phyloP scores from a whole-genome alignment of 2,797 vertebrate species.

The Acrocephalus scirpaceus region DNA sequence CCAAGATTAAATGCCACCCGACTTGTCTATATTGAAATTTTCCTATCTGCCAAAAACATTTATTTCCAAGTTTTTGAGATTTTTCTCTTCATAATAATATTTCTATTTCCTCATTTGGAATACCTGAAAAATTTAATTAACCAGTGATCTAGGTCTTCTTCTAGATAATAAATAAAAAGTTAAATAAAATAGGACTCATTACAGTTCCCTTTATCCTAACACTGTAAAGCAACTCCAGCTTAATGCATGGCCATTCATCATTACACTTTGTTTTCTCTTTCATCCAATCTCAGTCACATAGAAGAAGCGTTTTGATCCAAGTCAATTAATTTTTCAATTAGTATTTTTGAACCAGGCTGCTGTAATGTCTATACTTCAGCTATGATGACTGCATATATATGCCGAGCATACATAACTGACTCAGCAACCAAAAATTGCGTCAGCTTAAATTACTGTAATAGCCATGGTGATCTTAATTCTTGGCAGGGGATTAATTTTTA shows the following conservation, averaged over 20 bases:
- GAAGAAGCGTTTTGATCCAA: background rate
- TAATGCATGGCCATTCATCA: background rate
- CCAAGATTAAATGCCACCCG: background rate
- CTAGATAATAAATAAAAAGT: background rate
- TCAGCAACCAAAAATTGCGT: background rate
- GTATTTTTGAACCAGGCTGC: background rate
- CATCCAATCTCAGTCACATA: background rate
- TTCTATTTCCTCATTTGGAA: background rate
- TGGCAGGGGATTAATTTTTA: constrained; percentile 11
- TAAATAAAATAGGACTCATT: background rate
- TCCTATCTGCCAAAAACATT: background rate
- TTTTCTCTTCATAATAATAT: background rate
- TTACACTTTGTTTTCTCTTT: background rate
- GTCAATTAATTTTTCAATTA: constrained; percentile 48
- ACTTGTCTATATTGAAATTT: background rate
- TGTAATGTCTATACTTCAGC: background rate
- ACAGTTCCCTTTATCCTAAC: background rate
- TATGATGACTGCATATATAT: background rate
- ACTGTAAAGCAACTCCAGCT: background rate
- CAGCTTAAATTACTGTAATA: background rate
- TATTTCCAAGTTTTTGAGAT: background rate
- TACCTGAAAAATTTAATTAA: background rate
- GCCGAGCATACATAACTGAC: background rate
- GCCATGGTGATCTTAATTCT: background rate
- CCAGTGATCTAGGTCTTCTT: background rate